Evolutionary conservation across 1,140 invertebrate genomes (phyloP).

Genomic region (Dreissena rostriformis): DNA sequence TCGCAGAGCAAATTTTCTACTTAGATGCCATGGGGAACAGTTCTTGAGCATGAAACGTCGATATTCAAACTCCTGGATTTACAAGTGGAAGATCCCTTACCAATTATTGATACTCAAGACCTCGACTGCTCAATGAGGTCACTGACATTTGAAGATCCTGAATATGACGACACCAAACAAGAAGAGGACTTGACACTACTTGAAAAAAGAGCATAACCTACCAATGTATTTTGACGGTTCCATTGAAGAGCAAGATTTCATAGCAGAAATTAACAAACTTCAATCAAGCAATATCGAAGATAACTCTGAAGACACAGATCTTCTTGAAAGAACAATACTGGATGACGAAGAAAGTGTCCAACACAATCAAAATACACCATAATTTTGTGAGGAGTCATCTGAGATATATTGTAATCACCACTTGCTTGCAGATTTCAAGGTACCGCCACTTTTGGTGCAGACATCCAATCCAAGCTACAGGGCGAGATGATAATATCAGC

Average conservation of each 20-base stretch:
- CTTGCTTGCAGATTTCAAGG: constrained; percentile 1
- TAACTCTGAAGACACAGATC: not conserved
- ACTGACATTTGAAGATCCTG: too few species aligned
- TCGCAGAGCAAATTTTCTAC: not conserved
- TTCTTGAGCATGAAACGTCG: too few species aligned
- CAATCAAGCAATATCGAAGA: too few species aligned
- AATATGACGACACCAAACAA: not conserved
- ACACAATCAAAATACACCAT: too few species aligned
- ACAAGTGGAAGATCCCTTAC: too few species aligned
- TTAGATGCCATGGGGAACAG: too few species aligned
- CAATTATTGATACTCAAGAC: too few species aligned
- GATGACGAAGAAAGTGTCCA: not conserved
- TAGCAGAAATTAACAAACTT: not conserved
- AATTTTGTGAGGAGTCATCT: too few species aligned
- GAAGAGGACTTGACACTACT: not conserved
- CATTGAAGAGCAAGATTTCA: not conserved
- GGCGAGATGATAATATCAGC: constrained; percentile 31
- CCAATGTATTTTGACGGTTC: not conserved
- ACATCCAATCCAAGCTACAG: constrained; percentile 22
- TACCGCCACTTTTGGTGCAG: constrained; percentile 3
- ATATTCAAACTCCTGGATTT: too few species aligned
- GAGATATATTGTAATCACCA: too few species aligned
- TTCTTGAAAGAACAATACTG: too few species aligned
- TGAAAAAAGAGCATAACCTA: not conserved
- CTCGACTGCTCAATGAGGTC: too few species aligned